Base-by-base conservation (phyloP, 2,113 vertebrate genomes). In the Corythaeola cristata region DNA sequence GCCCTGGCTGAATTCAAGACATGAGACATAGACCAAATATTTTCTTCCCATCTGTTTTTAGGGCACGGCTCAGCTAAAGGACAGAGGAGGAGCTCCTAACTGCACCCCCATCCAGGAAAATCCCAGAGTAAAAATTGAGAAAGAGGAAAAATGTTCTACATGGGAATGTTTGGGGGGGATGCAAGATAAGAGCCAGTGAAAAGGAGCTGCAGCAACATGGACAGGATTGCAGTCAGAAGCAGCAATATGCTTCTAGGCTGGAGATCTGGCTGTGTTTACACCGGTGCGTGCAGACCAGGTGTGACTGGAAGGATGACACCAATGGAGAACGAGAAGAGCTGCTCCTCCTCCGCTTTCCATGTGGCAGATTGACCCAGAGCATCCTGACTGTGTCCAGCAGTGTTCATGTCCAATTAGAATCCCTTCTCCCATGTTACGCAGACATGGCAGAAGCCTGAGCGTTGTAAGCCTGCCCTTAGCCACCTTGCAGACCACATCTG, bases 151-250 rank as follows among this genome's bases (percentile, higher is more conserved):
- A 73, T n/a, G 15, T 92, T 91, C 77, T 67, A 21, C n/a, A 2
- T 71, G 90, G 95, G 93, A 95, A 96, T 95, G 88, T 92, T 91
- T 78, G 35, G 56, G 55, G n/a, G 18, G 32, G 63, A 12, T 75
- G 64, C 69, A 82, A 78, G 49, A 17, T 58, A 84, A 90, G 76
- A 96, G 68, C 68, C 72, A 53, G 66, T 9, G 30, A 73, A 80
- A 83, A 88, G 62, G 55, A 93, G 37, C 71, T 88, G 88, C 90
- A 83, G 88, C 53, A 49, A 13, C 32, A 45, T 1, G 67, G 84
- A 32, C n/a, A n/a, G 50, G 45, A 32, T 44, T 89, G 78, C 60
- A 88, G 86, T 72, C 77, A 75, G 76, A 87, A 86, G 80, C 80
- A 86, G 83, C 83, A 85, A 18, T 45, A 8, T 53, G 44, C 76